Percentiles rank a stretch among this genome's conserved stretches.
Conservation (phyloP, 2,797 vertebrate genomes). For the Forpus xanthops region DNA sequence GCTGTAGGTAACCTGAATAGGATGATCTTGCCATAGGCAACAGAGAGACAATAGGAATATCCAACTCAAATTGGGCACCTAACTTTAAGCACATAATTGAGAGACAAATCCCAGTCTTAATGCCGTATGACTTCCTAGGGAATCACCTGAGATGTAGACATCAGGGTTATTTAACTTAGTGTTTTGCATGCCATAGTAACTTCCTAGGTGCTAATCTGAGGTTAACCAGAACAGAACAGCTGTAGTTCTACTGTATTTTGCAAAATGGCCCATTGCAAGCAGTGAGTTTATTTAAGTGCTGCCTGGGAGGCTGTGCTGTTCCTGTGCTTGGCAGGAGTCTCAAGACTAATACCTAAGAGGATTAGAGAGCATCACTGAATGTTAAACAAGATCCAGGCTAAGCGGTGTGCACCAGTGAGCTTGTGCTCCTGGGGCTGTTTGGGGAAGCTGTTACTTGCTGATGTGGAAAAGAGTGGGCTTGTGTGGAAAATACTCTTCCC, state of each 20-base stretch:
- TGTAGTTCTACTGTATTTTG: neutral
- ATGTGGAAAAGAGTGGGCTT: neutral
- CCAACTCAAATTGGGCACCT: neutral
- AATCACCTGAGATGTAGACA: neutral
- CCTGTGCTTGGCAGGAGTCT: slow-evolving; percentile 40
- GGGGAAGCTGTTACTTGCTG: slow-evolving; percentile 13
- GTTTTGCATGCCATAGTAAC: neutral
- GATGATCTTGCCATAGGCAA: neutral
- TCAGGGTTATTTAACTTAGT: neutral
- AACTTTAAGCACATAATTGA: neutral
- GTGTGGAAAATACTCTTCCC: neutral
- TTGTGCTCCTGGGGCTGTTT: neutral
- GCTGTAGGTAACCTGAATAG: neutral
- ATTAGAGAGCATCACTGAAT: slow-evolving; percentile 20
- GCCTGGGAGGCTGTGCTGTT: slow-evolving; percentile 11
- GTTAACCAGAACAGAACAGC: neutral
- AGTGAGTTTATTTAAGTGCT: neutral
- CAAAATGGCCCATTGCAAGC: neutral
- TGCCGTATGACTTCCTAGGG: neutral
- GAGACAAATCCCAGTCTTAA: neutral
- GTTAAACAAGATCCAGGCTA: slow-evolving; percentile 35
- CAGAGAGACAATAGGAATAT: neutral
- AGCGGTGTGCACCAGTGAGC: slow-evolving; percentile 55
- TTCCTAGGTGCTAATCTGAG: neutral
- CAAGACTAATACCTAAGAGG: slow-evolving; percentile 39